A percentile compares a stretch with the other conserved stretches of the same genome.
Evolutionary conservation across 2,797 vertebrate genomes (phyloP).

Genomic region (Cuculus canorus): DNA sequence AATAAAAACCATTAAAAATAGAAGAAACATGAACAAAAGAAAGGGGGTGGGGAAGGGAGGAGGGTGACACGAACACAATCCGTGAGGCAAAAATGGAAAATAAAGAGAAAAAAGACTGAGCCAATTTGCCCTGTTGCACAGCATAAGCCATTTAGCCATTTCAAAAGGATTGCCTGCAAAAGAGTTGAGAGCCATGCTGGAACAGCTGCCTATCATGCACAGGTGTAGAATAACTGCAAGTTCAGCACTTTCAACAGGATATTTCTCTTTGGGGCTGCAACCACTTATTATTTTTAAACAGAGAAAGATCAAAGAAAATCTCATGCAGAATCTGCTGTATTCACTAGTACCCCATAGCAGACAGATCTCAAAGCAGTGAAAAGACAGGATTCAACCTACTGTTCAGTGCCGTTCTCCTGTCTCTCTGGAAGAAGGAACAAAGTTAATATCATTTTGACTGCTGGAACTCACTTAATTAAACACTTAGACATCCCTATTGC

Average conservation of each 20-base stretch:
- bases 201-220: neutral
- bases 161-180: neutral
- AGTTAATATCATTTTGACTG: neutral
- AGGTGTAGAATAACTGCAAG: neutral
- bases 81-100: neutral
- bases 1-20: neutral
- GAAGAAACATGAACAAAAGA: neutral
- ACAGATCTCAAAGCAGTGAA: neutral
- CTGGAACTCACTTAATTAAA: neutral
- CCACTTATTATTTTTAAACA: neutral
- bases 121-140: neutral
- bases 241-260: neutral
- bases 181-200: neutral
- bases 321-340: neutral
- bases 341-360: neutral
- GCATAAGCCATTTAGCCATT: neutral
- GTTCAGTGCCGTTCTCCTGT: conserved; percentile 75
- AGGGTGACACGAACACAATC: too few relatives aligned
- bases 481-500: neutral
- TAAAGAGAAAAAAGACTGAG: neutral
- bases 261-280: neutral
- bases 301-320: neutral
- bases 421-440: conserved; percentile 67
- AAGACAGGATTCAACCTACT: conserved; percentile 69
- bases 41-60: neutral